Percentiles rank a stretch among this genome's conserved stretches.
Conservation (phyloP, 2,797 vertebrate genomes). For the Chromobotia macracanthus region DNA sequence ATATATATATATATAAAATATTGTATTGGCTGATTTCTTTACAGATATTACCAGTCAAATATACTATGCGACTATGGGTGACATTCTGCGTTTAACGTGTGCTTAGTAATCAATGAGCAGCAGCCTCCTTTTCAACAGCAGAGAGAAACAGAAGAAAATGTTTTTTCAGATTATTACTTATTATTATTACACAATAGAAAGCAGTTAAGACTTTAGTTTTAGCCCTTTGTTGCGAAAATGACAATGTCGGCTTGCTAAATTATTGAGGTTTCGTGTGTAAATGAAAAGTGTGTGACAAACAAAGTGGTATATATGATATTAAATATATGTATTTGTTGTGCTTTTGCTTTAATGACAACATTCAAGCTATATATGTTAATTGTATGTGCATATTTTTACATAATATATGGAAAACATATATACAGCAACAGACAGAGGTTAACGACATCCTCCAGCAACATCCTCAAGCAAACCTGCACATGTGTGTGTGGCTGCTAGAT, state of each 20-base stretch:
- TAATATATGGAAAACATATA: too few species aligned
- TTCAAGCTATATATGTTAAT: too few species aligned
- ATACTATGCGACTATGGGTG: not conserved
- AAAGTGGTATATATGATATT: not conserved
- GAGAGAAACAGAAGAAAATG: conserved; percentile 5
- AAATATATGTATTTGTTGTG: too few species aligned
- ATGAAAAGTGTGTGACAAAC: not conserved
- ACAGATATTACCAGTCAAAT: not conserved
- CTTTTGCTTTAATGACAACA: too few species aligned
- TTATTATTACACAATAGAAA: conserved; percentile 64
- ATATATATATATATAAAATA: not conserved
- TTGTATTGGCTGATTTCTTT: not conserved
- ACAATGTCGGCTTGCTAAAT: conserved; percentile 34
- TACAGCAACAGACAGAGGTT: too few species aligned
- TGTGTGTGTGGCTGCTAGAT: not conserved
- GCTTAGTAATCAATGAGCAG: not conserved
- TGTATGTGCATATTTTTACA: too few species aligned
- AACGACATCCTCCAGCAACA: too few species aligned
- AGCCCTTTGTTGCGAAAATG: conserved; percentile 42
- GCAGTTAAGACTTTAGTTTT: conserved; percentile 68
- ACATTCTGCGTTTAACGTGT: not conserved
- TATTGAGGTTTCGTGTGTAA: conserved; percentile 28
- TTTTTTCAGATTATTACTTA: conserved; percentile 62
- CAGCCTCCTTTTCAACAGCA: not conserved
- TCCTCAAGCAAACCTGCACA: not conserved